Percentiles rank a stretch among this genome's conserved stretches.
Conservation (phyloP, 2,797 vertebrate species). For the Etheostoma nigrum region DNA sequence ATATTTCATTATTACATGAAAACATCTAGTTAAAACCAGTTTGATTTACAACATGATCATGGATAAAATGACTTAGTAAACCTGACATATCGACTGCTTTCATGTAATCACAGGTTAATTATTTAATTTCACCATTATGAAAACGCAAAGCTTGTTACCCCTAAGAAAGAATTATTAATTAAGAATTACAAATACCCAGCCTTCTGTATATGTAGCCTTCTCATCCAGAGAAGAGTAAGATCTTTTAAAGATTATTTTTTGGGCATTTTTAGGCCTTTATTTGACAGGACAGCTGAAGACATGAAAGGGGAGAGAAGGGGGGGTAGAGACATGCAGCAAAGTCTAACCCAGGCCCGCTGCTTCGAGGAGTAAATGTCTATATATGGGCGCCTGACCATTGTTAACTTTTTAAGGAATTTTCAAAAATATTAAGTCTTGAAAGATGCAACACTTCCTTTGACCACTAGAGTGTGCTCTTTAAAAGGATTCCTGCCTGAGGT, state of each 20-base stretch:
- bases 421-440: no score
- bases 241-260: background rate
- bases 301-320: no score
- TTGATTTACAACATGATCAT: background rate
- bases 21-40: background rate
- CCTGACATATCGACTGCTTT: background rate
- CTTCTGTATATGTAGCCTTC: background rate
- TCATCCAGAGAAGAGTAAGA: background rate
- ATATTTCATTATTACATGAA: background rate
- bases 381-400: no score
- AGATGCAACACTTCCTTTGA: conserved; percentile 2
- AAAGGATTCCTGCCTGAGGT: conserved; percentile 12
- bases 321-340: no score
- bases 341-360: no score
- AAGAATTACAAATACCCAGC: background rate
- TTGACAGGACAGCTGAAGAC: no score
- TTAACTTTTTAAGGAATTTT: no score
- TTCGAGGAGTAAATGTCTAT: no score
- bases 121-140: background rate
- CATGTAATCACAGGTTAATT: background rate
- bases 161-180: background rate
- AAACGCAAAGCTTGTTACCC: background rate
- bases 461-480: conserved; percentile 59
- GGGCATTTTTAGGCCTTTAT: no score
- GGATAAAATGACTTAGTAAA: background rate